Base-by-base conservation (phyloP, 2,888 invertebrate genomes). In the Luperina testacea region DNA sequence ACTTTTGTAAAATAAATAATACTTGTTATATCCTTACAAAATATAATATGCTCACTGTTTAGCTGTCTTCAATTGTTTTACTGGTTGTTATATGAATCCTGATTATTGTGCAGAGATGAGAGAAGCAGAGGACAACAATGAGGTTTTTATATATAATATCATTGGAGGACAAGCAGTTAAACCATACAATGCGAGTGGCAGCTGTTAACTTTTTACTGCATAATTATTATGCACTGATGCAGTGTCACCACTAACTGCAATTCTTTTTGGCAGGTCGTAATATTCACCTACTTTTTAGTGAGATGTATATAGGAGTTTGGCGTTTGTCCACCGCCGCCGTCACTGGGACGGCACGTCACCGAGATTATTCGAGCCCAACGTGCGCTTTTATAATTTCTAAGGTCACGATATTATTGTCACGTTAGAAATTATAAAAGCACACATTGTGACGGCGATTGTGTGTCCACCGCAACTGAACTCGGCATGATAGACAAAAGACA, bases 21-120 rank as follows among this genome's bases (percentile, higher is more conserved):
- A 82, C 77, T 90, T 90, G 87, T 87, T 90, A 83, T 89, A 90
- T 86, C 83, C 88, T 90, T 92, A 90, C 77, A 88, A 90, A 94
- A 92, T 88, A 88, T 89, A 93, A 93, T 94, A 95, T 94, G 94
- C 94, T 95, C 95, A 95, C 91, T 94, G 92, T 94, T 93, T 94
- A 94, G 92, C 91, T 93, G 92, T 93, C 92, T 74, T 77, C 72
- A 73, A 70, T 87, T 80, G 87, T 90, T 91, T 92, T 87, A 89
- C 90, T 91, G 89, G 42, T 51, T 27, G 6, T 32, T 32, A 51
- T 5, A 38, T 17, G 57, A 70, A 45, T n/a, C 59, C 57, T 80
- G 38, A 24, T 45, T 51, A 27, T n/a, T 24, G 38, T 57, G n/a
- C 17, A 48, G 11, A 48, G 0, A 20, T 61, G 6, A 15, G 3